Conservation (phyloP, 2,888 invertebrate species). For the Hermodice carunculata region DNA sequence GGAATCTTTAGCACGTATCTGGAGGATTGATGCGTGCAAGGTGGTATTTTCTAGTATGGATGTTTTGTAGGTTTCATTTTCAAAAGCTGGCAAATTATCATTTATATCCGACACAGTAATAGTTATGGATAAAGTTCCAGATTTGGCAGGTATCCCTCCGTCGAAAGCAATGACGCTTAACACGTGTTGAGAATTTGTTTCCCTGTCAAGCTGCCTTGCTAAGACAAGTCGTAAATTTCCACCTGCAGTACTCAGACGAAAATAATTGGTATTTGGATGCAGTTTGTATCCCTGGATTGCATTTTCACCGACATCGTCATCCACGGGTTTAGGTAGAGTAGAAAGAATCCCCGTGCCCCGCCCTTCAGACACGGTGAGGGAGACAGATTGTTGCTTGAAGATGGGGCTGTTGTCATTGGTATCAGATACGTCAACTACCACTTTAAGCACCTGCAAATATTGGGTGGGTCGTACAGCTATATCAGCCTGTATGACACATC, state of each 20-base stretch:
- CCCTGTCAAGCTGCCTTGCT: slow-evolving; percentile 82
- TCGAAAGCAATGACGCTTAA: slow-evolving; percentile 14
- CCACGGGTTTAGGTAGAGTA: slow-evolving; percentile 75
- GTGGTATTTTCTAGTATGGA: slow-evolving; percentile 88
- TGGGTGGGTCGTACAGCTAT: slow-evolving; percentile 13
- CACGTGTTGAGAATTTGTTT: slow-evolving; percentile 81
- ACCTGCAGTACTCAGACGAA: slow-evolving; percentile 12
- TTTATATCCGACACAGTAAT: slow-evolving; percentile 64
- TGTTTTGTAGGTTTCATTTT: slow-evolving; percentile 87
- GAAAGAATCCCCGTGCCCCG: slow-evolving; percentile 33
- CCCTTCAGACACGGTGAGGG: slow-evolving; percentile 37
- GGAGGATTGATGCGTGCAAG: slow-evolving; percentile 73
- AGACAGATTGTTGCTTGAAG: slow-evolving; percentile 34
- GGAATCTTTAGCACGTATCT: slow-evolving; percentile 15
- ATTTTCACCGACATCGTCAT: slow-evolving; percentile 86
- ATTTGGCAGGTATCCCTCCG: slow-evolving; percentile 24
- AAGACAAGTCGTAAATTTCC: too few species aligned
- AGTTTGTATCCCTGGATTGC: slow-evolving; percentile 75
- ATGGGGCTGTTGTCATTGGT: slow-evolving; percentile 52
- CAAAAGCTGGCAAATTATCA: slow-evolving; percentile 92
- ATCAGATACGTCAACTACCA: slow-evolving; percentile 45
- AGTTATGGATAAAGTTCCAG: slow-evolving; percentile 58
- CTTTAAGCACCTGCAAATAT: slow-evolving; percentile 74
- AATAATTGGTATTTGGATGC: slow-evolving; percentile 1
- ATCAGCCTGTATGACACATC: slow-evolving; percentile 16